Evolutionary conservation across 1,140 invertebrate genomes (phyloP).

Genomic region (Drosophila equinoxialis): DNA sequence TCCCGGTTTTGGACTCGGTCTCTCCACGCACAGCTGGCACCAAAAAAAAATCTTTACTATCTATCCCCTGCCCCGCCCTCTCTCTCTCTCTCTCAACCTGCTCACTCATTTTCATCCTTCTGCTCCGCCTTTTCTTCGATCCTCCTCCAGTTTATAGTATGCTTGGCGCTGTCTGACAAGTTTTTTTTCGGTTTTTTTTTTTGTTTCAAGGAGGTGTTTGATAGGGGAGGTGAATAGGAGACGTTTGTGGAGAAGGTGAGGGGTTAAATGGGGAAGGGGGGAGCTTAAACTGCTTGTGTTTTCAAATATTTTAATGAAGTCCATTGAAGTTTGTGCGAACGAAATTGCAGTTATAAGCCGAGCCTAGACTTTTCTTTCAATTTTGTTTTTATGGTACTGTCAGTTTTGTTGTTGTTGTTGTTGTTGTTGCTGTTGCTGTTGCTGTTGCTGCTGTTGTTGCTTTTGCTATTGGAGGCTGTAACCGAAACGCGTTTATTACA

Average conservation of each 20-base stretch:
- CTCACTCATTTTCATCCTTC: constrained; percentile 5
- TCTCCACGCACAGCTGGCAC: constrained; percentile 42
- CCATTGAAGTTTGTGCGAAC: constrained; percentile 79
- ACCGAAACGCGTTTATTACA: constrained; percentile 76
- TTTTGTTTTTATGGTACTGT: constrained; percentile 74
- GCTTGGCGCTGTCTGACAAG: constrained; percentile 56
- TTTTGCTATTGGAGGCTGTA: constrained; percentile 50
- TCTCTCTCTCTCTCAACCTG: background rate
- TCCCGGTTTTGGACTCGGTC: constrained; percentile 26
- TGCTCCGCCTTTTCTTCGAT: constrained; percentile 9
- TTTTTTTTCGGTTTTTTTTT: constrained; percentile 43
- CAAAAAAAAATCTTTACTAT: constrained; percentile 31
- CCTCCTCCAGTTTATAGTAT: constrained; percentile 50
- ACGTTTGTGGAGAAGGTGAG: background rate
- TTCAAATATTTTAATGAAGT: constrained; percentile 80
- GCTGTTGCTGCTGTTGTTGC: constrained; percentile 30
- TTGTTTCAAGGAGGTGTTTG: constrained; percentile 2
- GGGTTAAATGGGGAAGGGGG: background rate
- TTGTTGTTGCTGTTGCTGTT: constrained; percentile 35
- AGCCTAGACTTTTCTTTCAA: constrained; percentile 65
- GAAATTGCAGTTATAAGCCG: constrained; percentile 79
- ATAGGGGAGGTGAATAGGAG: constrained; percentile 2
- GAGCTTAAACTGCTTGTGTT: constrained; percentile 75
- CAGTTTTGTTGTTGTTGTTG: constrained; percentile 53
- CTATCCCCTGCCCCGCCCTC: constrained; percentile 16